Evolutionary conservation across 1,140 invertebrate genomes (phyloP), one percentile per base, ranked within the genome.

Genomic region (Periplaneta americana): DNA sequence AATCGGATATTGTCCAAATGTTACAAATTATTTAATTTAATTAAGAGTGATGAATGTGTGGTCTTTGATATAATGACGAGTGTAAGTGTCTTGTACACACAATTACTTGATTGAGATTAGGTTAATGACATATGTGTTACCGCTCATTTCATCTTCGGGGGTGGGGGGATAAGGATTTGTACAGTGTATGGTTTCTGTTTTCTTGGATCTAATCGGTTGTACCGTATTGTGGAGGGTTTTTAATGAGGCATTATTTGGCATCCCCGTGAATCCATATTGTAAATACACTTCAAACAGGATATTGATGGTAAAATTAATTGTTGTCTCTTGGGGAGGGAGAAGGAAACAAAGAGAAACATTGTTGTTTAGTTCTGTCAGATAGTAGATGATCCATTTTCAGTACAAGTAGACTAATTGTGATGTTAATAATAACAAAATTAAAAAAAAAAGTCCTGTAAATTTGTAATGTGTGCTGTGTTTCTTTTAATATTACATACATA

Each of bases 341-440:
- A 48, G 39, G n/a, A 48, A 22, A 48, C 39, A 28, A 22, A 48
- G n/a, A 22, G n/a, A 48, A 22, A 48, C 39, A 11, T 48, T 48
- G n/a, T n/a, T n/a, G n/a, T n/a, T n/a, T 5, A 66, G 48, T 66
- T 66, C 48, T n/a, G 48, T 0, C 10, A 66, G 48, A n/a, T 66
- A n/a, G n/a, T 66, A 66, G 48, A 66, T 11, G 28, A 66, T 28
- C n/a, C 22, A n/a, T 2, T 66, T 28, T 66, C n/a, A 78, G 76
- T 39, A 78, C 76, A 78, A 39, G 76, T 78, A 78, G 35, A 36
- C 22, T 78, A 78, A 39, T 78, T 78, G 76, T 78, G 35, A 78
- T 78, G 76, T 78, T 36, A 10, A 36, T 28, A 78, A 18, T 48
- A 48, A 48, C 39, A 48, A 78, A 78, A 34, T 35, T 78, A 35